These are phyloP conservation scores for Chroicocephalus ridibundus DNA, from an alignment of 2,113 vertebrate species.

Conservation along the genomic window DNA sequence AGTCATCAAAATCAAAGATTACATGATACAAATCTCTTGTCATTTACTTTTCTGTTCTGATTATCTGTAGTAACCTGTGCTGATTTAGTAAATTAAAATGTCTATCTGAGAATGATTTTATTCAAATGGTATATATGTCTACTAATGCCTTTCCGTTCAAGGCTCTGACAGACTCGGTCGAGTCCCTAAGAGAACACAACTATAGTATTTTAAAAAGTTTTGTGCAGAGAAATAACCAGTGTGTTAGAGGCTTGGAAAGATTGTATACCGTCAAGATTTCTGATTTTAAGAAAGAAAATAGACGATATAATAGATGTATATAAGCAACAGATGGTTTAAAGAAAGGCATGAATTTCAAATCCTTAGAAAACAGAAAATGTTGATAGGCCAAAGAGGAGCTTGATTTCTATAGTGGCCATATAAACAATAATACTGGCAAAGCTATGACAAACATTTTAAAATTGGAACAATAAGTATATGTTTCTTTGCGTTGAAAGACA, in stretches of 20 bases:
- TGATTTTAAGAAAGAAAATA: not conserved
- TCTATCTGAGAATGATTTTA: not conserved
- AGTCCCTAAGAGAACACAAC: not conserved
- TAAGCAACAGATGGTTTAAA: not conserved
- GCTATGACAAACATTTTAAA: not conserved
- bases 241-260: not conserved
- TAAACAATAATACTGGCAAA: not conserved
- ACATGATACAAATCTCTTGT: not conserved
- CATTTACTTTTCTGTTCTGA: not conserved
- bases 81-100: not conserved
- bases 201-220: not conserved
- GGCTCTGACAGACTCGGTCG: not conserved
- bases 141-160: not conserved
- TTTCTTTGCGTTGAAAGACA: not conserved
- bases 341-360: not conserved
- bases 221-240: not conserved
- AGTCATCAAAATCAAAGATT: constrained; percentile 71
- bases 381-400: not conserved
- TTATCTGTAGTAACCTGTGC: not conserved
- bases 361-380: not conserved
- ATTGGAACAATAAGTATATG: not conserved
- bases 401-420: not conserved
- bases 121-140: not conserved
- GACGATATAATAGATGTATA: not conserved
- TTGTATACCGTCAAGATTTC: not conserved